Base-by-base conservation (phyloP, 2,797 vertebrate species). In the Ciconia nigra region DNA sequence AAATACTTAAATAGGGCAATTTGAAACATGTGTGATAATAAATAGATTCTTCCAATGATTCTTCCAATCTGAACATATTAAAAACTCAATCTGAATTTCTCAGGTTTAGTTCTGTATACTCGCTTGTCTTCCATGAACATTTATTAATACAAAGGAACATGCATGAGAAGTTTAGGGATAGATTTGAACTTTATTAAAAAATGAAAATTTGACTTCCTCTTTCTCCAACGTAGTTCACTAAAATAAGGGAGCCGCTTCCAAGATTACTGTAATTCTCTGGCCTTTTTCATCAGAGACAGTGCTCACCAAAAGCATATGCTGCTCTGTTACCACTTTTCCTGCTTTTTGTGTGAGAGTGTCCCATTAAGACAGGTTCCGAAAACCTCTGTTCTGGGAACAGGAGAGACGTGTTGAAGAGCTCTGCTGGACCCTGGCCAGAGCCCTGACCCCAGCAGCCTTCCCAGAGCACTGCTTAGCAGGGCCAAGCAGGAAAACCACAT, bases 311-410 rank as follows among this genome's bases (percentile, higher is more conserved):
- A 72, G 19, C 6, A 13, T 0, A 3, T 12, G 33, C 17, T 72
- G 20, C 21, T 58, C 35, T 70, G 13, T 55, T 59, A 13, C 22
- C 4, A 0, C 7, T 69, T 37, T 8, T 54, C 12, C 47, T 58
- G 41, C 11, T 31, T 25, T 63, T 20, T 81, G 28, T 46, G 16
- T 0, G 1, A 21, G 1, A 15, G 5, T 19, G 18, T 47, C 22
- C 41, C 1, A 0, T 15, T 15, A 33, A 18, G 47, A 13, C 5
- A 51, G 46, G 29, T 69, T 7, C n/a, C 15, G 0, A 18, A 20
- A 31, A 1, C 7, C 31, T 63, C 21, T 44, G 16, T 7, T 37
- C 9, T 39, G 41, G 21, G 59, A 69, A 33, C 26, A 55, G 49
- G 22, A 80, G 35, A 25, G 39, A 44, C 12, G 24, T 66, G 29